Percentiles rank a stretch among this genome's conserved stretches.
These are phyloP conservation scores for Drosophila koepferae DNA, from an alignment of 2,888 invertebrate genomes.

Conservation along the genomic window DNA sequence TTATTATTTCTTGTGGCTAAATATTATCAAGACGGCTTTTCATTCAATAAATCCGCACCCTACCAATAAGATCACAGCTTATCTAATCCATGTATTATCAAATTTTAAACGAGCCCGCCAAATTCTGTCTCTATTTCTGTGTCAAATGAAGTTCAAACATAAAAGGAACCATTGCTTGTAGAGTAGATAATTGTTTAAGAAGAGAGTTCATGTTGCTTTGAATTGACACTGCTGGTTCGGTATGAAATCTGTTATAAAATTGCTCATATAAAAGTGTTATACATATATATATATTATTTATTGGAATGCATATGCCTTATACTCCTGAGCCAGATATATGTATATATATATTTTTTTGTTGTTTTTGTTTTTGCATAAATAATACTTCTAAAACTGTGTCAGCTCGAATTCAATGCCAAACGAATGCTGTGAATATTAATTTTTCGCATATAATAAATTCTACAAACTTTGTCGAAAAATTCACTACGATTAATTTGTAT, in stretches of 20 bases:
- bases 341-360: background rate
- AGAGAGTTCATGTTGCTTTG: slow-evolving; percentile 26
- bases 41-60: slow-evolving; percentile 17
- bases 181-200: slow-evolving; percentile 3
- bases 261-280: slow-evolving; percentile 41
- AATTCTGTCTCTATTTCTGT: background rate
- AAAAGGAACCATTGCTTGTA: slow-evolving; percentile 14
- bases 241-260: slow-evolving; percentile 39
- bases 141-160: slow-evolving; percentile 6
- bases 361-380: slow-evolving; percentile 5
- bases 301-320: background rate
- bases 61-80: slow-evolving; percentile 67
- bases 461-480: slow-evolving; percentile 56
- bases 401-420: slow-evolving; percentile 47
- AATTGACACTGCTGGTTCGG: slow-evolving; percentile 56
- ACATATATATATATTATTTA: background rate
- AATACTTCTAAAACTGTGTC: slow-evolving; percentile 66
- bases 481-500: slow-evolving; percentile 55
- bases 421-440: slow-evolving; percentile 10
- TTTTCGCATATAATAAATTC: slow-evolving; percentile 21
- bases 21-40: slow-evolving; percentile 36
- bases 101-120: slow-evolving; percentile 18
- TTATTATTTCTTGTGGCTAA: slow-evolving; percentile 4
- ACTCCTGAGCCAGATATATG: slow-evolving; percentile 12
- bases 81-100: slow-evolving; percentile 36